Evolutionary conservation across 2,113 vertebrate species (phyloP).

Genomic region (Tragelaphus imberbis): DNA sequence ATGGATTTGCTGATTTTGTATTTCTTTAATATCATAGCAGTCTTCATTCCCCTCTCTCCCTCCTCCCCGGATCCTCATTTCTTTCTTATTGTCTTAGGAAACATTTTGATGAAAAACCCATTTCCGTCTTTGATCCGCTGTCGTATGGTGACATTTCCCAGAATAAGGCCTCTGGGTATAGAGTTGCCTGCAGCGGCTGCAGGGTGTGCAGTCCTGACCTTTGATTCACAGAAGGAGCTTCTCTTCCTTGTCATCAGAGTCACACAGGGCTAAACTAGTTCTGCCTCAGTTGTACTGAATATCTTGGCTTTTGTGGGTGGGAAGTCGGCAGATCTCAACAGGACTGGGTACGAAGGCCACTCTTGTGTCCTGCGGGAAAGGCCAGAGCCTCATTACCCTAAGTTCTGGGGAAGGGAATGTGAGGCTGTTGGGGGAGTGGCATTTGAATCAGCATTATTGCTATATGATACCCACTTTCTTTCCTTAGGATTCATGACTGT

Average conservation of each 20-base stretch:
- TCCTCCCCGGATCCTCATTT: background rate
- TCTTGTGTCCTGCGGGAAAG: background rate
- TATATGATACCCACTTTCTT: conserved; percentile 9
- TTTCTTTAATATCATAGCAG: background rate
- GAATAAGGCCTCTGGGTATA: background rate
- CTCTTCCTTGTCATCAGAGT: background rate
- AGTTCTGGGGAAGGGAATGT: conserved; percentile 18
- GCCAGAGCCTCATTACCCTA: background rate
- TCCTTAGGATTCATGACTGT: background rate
- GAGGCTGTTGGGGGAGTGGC: background rate
- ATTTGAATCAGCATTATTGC: conserved; percentile 5
- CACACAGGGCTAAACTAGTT: background rate
- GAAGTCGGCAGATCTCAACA: conserved; percentile 29
- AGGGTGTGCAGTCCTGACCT: background rate
- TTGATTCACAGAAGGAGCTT: background rate
- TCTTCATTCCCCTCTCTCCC: background rate
- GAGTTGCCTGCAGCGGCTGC: background rate
- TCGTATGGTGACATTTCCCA: background rate
- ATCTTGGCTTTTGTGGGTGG: background rate
- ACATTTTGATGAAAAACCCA: background rate
- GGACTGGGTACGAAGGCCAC: background rate
- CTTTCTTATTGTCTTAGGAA: background rate
- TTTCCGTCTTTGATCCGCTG: background rate
- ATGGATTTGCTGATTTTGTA: background rate
- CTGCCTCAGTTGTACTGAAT: conserved; percentile 31